Conservation (phyloP, 2,888 invertebrate species). For the Drosophila mimica region DNA sequence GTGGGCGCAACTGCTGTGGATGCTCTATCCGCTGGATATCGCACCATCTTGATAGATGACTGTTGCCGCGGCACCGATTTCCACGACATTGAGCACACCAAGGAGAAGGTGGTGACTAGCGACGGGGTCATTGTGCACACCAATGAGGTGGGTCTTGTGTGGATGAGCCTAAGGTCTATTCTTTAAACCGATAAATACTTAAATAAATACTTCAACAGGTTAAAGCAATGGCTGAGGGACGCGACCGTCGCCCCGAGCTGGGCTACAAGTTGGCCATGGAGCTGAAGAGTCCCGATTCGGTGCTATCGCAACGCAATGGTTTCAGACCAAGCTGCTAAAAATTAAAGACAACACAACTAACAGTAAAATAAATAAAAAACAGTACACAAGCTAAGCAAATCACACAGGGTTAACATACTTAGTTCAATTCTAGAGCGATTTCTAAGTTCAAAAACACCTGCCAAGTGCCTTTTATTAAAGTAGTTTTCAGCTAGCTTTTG, state of each 20-base stretch:
- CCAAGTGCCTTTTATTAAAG: slow-evolving; percentile 34
- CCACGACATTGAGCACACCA: slow-evolving; percentile 93
- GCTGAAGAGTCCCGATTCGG: slow-evolving; percentile 88
- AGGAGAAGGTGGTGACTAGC: slow-evolving; percentile 90
- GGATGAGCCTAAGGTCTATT: neutral
- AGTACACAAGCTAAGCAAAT: slow-evolving; percentile 39
- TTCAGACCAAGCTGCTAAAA: slow-evolving; percentile 69
- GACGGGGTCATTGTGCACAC: slow-evolving; percentile 93
- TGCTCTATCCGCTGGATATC: slow-evolving; percentile 95
- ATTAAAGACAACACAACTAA: slow-evolving; percentile 9
- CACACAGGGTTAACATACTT: slow-evolving; percentile 37
- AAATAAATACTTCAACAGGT: slow-evolving; percentile 86
- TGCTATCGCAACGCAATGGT: slow-evolving; percentile 83
- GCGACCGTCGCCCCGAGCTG: slow-evolving; percentile 93
- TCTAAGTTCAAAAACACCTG: slow-evolving; percentile 2
- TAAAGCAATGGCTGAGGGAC: slow-evolving; percentile 93
- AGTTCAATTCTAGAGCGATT: slow-evolving; percentile 34
- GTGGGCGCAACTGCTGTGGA: slow-evolving; percentile 96
- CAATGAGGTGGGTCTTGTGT: slow-evolving; percentile 87
- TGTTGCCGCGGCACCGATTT: slow-evolving; percentile 95
- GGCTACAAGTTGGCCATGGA: slow-evolving; percentile 95
- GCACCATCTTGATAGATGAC: slow-evolving; percentile 95
- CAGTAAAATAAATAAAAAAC: neutral
- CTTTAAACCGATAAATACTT: neutral
- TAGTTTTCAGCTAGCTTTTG: slow-evolving; percentile 68